A percentile compares a stretch with the other conserved stretches of the same genome.
These are phyloP conservation scores for Sisyra terminalis DNA, from an alignment of 2,888 invertebrate species.

Conservation along the genomic window DNA sequence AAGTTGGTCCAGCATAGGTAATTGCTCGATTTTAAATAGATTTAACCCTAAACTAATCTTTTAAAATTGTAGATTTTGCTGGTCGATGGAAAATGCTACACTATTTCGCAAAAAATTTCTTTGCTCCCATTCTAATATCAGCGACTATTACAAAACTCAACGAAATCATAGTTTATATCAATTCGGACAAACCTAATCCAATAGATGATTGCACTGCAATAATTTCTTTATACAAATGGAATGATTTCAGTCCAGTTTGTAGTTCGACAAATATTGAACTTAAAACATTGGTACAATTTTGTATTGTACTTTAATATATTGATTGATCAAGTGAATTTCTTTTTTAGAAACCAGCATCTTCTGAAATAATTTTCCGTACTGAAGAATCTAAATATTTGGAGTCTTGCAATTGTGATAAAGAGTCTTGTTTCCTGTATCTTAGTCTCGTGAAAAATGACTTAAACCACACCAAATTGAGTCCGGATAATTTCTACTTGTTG, in stretches of 20 bases:
- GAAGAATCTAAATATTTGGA: background rate
- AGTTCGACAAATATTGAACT: background rate
- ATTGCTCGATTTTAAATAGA: slow-evolving; percentile 12
- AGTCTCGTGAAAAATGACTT: background rate
- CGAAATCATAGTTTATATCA: slow-evolving; percentile 39
- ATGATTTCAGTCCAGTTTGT: slow-evolving; percentile 26
- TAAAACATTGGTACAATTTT: background rate
- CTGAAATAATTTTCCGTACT: background rate
- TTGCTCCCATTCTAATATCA: slow-evolving; percentile 57
- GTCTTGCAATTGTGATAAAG: slow-evolving; percentile 14
- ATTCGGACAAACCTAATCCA: slow-evolving; percentile 36
- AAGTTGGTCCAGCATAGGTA: slow-evolving; percentile 85
- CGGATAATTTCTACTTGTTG: slow-evolving; percentile 5
- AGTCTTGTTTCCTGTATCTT: background rate
- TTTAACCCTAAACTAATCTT: background rate
- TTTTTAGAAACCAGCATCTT: slow-evolving; percentile 5
- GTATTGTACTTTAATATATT: background rate
- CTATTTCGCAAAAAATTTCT: slow-evolving; percentile 74
- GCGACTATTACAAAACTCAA: slow-evolving; percentile 30
- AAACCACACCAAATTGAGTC: background rate
- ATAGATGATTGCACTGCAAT: slow-evolving; percentile 38
- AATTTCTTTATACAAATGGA: slow-evolving; percentile 27
- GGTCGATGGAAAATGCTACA: slow-evolving; percentile 41
- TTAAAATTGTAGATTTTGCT: slow-evolving; percentile 22
- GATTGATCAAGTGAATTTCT: too few relatives aligned